Conservation (phyloP, 2,888 invertebrate genomes). For the Chesias legatella region DNA sequence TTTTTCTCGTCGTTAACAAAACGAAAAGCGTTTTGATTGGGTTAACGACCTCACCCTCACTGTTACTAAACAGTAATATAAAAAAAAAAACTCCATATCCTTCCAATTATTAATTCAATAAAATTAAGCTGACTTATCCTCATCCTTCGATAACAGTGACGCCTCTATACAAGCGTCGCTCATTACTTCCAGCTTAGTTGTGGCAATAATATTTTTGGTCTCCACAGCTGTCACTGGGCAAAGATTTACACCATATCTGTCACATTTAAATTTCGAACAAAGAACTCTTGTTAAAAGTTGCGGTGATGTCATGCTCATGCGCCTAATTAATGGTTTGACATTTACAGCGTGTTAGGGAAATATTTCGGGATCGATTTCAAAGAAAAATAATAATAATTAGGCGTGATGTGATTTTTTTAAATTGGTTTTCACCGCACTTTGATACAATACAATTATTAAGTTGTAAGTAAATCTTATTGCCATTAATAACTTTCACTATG, state of each 20-base stretch:
- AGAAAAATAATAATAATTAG: constrained; percentile 62
- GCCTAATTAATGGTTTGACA: constrained; percentile 66
- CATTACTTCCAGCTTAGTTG: constrained; percentile 14
- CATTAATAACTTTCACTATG: too few species aligned
- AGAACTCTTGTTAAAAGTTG: constrained; percentile 63
- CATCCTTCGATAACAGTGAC: too few species aligned
- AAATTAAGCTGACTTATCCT: too few species aligned
- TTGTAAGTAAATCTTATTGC: too few species aligned
- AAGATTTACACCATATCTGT: constrained; percentile 71
- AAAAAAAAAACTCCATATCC: too few species aligned
- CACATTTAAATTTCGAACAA: constrained; percentile 56
- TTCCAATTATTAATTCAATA: too few species aligned
- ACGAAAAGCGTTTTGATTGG: too few species aligned
- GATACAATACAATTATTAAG: too few species aligned
- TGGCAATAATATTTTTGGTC: constrained; percentile 61
- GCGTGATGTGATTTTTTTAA: constrained; percentile 40
- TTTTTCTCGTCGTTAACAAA: too few species aligned
- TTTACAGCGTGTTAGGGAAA: constrained; percentile 54
- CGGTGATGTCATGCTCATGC: constrained; percentile 63
- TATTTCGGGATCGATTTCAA: constrained; percentile 50
- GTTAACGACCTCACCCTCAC: too few species aligned
- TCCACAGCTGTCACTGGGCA: constrained; percentile 62
- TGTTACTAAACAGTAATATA: too few species aligned
- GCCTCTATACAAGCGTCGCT: neutral
- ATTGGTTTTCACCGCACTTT: too few species aligned